phyloP scores from a whole-genome alignment of 2,797 vertebrate species.

The Lemur catta region DNA sequence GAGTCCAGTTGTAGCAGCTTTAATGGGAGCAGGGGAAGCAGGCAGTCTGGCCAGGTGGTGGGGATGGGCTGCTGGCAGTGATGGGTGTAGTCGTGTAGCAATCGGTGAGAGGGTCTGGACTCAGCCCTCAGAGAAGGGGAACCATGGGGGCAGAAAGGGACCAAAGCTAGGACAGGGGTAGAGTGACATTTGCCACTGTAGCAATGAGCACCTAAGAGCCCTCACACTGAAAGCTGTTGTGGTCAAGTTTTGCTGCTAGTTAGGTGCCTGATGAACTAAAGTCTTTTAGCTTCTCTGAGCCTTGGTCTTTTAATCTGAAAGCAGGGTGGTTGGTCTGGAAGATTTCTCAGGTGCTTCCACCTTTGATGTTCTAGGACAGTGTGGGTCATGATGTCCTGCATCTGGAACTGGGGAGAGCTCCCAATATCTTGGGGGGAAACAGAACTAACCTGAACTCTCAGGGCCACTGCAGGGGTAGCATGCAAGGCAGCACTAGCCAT shows the following conservation, averaged over 20 bases:
- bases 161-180: neutral
- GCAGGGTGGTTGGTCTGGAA: neutral
- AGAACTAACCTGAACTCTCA: neutral
- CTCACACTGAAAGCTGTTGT: neutral
- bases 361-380: neutral
- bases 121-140: slow-evolving; percentile 28
- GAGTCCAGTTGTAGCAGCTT: slow-evolving; percentile 85
- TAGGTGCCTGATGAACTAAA: neutral
- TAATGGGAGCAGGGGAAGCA: slow-evolving; percentile 88
- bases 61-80: slow-evolving; percentile 72
- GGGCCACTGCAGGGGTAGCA: neutral
- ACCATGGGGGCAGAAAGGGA: neutral
- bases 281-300: neutral
- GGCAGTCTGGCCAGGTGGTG: slow-evolving; percentile 84
- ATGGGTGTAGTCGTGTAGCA: slow-evolving; percentile 43
- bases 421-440: neutral
- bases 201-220: neutral
- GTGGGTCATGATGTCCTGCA: neutral
- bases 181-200: neutral
- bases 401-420: neutral
- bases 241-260: neutral
- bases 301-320: neutral
- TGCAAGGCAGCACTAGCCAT: neutral
- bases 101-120: neutral
- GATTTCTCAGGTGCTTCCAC: neutral